Conservation (phyloP, 2,113 vertebrate species). For the Rhinogobius similis region DNA sequence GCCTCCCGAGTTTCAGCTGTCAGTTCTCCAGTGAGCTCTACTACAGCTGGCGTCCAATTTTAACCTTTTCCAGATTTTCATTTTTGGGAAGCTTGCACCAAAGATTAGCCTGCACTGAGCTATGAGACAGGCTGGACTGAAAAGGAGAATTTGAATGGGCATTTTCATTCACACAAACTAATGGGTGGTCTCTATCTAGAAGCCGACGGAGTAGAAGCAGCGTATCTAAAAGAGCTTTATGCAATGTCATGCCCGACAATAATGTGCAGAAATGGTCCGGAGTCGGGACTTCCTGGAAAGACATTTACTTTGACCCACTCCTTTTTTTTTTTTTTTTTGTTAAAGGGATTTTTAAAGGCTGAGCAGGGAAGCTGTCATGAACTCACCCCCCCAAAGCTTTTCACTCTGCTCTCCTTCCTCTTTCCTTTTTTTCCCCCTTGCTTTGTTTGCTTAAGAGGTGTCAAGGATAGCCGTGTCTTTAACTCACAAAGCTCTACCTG, state of each 20-base stretch:
- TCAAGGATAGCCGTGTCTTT: constrained; percentile 53
- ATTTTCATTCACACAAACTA: constrained; percentile 62
- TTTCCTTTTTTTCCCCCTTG: constrained; percentile 22
- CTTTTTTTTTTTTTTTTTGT: constrained; percentile 52
- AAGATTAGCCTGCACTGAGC: constrained; percentile 40
- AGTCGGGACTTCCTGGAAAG: constrained; percentile 67
- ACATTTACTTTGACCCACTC: constrained; percentile 56
- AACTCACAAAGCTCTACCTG: constrained; percentile 49
- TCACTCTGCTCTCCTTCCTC: constrained; percentile 39
- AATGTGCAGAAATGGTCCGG: constrained; percentile 56
- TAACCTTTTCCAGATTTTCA: constrained; percentile 37
- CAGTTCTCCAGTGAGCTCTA: constrained; percentile 52
- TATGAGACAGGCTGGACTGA: constrained; percentile 58
- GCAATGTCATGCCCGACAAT: constrained; percentile 76
- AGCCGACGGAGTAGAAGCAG: constrained; percentile 56
- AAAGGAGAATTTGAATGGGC: constrained; percentile 71
- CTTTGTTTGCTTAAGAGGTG: constrained; percentile 59
- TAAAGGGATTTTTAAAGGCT: constrained; percentile 59
- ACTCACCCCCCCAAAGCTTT: constrained; percentile 48
- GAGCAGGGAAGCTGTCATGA: constrained; percentile 52
- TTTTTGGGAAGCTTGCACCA: constrained; percentile 40
- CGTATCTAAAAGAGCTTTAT: constrained; percentile 67
- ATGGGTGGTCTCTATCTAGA: constrained; percentile 74
- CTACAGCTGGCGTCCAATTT: constrained; percentile 36
- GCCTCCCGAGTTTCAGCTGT: constrained; percentile 44